Conservation (phyloP, 2,888 invertebrate species). For the Himalopsyche japonica region DNA sequence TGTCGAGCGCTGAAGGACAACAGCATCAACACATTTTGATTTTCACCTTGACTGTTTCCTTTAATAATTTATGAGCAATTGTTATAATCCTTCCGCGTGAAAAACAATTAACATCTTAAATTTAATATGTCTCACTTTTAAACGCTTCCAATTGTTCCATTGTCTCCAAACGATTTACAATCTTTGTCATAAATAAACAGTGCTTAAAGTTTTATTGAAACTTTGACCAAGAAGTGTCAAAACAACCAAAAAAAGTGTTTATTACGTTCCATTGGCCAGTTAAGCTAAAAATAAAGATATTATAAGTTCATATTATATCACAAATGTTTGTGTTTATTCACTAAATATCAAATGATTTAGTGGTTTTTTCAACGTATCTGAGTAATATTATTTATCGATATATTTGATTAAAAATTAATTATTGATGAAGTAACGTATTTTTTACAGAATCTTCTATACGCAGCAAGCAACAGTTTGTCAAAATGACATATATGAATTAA, state of each 20-base stretch:
- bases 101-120: slow-evolving; percentile 20
- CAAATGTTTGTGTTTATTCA: too few relatives aligned
- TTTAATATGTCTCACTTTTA: background rate
- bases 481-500: too few relatives aligned
- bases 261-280: background rate
- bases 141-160: slow-evolving; percentile 12
- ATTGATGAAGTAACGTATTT: too few relatives aligned
- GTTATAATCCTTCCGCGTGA: slow-evolving; percentile 24
- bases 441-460: too few relatives aligned
- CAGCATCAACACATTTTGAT: background rate
- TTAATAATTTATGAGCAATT: slow-evolving; percentile 23
- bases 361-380: too few relatives aligned
- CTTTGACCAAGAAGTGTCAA: background rate
- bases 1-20: slow-evolving; percentile 2
- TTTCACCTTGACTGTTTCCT: slow-evolving; percentile 30
- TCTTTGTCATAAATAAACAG: background rate
- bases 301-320: too few relatives aligned
- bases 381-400: too few relatives aligned
- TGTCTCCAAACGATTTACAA: slow-evolving; percentile 11
- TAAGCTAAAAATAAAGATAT: background rate
- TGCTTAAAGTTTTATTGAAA: background rate
- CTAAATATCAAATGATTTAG: too few relatives aligned
- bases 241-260: background rate
- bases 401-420: too few relatives aligned
- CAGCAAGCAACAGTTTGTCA: too few relatives aligned